Evolutionary conservation across 2,113 vertebrate species (phyloP).

Genomic region (Dromiciops gliroides): DNA sequence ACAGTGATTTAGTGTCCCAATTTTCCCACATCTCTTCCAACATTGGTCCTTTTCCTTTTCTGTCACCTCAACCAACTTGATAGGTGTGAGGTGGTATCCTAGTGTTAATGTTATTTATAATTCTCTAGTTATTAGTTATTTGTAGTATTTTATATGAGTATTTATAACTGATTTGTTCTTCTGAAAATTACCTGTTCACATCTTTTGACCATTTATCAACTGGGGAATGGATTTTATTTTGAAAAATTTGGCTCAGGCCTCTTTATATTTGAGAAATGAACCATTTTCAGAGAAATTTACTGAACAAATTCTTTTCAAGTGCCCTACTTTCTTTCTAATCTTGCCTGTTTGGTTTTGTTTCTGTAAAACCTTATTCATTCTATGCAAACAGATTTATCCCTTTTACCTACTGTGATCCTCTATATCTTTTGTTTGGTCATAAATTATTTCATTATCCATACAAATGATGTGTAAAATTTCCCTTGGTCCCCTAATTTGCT

Average conservation of each 20-base stretch:
- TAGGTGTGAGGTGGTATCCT: background rate
- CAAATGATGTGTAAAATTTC: background rate
- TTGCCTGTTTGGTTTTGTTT: background rate
- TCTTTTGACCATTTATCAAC: background rate
- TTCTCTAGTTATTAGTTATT: background rate
- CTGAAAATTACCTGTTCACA: background rate
- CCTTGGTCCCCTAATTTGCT: background rate
- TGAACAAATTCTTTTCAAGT: background rate
- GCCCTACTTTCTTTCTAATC: background rate
- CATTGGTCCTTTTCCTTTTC: too few relatives aligned
- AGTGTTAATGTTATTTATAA: background rate
- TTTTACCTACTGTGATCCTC: background rate
- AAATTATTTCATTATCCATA: background rate
- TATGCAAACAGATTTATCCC: background rate
- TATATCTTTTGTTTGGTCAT: background rate
- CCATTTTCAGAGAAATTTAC: background rate
- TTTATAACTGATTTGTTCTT: background rate
- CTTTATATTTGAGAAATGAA: background rate
- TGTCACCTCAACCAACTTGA: too few relatives aligned
- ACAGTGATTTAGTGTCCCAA: too few relatives aligned
- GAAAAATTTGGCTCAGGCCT: background rate
- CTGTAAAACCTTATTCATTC: background rate
- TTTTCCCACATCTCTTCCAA: too few relatives aligned
- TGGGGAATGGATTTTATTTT: background rate
- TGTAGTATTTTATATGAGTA: background rate